Conservation (phyloP, 2,797 vertebrate species). For the Trachops cirrhosus region DNA sequence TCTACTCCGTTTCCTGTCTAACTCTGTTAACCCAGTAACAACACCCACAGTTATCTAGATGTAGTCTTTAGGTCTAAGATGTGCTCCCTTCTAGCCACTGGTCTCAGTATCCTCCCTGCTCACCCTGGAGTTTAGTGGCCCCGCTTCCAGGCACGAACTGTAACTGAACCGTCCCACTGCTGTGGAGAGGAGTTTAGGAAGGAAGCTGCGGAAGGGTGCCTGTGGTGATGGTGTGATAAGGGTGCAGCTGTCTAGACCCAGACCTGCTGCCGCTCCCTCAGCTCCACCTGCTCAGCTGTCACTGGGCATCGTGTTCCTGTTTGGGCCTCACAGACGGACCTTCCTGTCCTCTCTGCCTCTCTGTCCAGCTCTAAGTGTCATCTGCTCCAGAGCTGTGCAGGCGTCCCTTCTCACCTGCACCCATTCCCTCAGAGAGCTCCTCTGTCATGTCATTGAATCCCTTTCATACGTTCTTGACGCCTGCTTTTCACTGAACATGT, state of each 20-base stretch:
- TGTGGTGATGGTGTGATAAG: accelerated
- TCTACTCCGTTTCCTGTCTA: neutral
- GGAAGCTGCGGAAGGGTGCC: neutral
- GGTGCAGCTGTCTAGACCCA: accelerated
- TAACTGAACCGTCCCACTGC: neutral
- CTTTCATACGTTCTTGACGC: neutral
- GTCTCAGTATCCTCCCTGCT: neutral
- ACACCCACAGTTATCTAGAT: neutral
- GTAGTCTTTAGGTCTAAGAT: neutral
- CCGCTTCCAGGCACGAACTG: neutral
- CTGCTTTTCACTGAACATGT: neutral
- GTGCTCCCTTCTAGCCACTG: neutral
- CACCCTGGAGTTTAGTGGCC: neutral
- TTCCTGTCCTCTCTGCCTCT: neutral
- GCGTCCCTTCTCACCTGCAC: neutral
- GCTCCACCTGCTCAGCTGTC: neutral
- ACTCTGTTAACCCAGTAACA: neutral
- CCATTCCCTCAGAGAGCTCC: neutral
- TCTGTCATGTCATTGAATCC: neutral
- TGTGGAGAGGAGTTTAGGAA: neutral
- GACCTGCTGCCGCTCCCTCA: neutral
- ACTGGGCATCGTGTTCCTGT: neutral
- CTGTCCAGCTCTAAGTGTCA: neutral
- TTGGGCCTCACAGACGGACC: neutral
- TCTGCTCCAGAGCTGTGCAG: neutral